A percentile compares a stretch with the other conserved stretches of the same genome.
phyloP scores from a whole-genome alignment of 37 sponge, comb jelly and placozoan genomes.

The Dysidea cf. avara region DNA sequence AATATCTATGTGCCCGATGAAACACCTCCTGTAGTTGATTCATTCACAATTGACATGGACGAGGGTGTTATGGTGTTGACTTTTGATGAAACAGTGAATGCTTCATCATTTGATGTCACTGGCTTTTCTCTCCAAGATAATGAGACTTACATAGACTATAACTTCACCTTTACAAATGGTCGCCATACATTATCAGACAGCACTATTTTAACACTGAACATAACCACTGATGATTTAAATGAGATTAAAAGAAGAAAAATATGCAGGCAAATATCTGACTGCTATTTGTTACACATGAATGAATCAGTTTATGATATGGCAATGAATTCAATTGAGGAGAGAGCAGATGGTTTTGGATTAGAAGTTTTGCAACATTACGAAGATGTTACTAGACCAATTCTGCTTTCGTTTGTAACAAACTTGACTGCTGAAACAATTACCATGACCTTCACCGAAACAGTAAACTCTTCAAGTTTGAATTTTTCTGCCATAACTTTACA shows the following conservation, averaged over 20 bases:
- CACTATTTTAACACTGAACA: constrained; percentile 51
- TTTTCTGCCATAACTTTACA: constrained; percentile 85
- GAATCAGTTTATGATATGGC: constrained; percentile 74
- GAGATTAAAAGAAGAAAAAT: constrained; percentile 70
- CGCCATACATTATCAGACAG: constrained; percentile 43
- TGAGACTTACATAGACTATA: background rate
- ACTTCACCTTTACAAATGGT: constrained; percentile 51
- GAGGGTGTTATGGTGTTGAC: constrained; percentile 51
- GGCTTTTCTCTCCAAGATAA: constrained; percentile 69
- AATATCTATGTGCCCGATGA: constrained; percentile 45
- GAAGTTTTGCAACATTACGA: constrained; percentile 39
- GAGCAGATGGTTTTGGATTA: constrained; percentile 39
- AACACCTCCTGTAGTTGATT: constrained; percentile 63
- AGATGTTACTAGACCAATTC: constrained; percentile 67
- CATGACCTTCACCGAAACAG: constrained; percentile 85
- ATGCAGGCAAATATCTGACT: constrained; percentile 62
- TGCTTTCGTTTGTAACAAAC: constrained; percentile 69
- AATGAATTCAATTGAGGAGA: constrained; percentile 48
- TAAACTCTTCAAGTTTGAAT: constrained; percentile 78
- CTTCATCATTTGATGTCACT: constrained; percentile 39
- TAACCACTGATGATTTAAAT: constrained; percentile 66
- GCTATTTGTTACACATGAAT: constrained; percentile 58
- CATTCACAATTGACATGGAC: constrained; percentile 81
- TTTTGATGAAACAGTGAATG: constrained; percentile 87
- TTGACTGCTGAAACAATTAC: constrained; percentile 66